Percentiles rank a stretch among this genome's conserved stretches.
phyloP scores from a whole-genome alignment of 2,113 vertebrate genomes.

The Lutjanus erythropterus region DNA sequence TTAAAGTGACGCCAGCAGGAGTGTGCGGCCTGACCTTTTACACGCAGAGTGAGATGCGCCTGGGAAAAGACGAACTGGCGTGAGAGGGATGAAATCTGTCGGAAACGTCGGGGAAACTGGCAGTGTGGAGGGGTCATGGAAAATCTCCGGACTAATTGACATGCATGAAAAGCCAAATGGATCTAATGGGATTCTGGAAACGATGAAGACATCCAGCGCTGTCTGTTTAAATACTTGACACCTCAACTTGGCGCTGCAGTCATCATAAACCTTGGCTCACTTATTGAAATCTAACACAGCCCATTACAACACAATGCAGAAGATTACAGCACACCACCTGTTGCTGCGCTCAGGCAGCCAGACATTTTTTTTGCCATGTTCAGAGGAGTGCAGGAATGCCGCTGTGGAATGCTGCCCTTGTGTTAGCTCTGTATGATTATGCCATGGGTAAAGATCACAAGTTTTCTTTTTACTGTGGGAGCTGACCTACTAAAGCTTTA shows the following conservation, averaged over 20 bases:
- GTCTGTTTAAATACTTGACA: constrained; percentile 53
- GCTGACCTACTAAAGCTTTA: constrained; percentile 47
- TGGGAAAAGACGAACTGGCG: constrained; percentile 48
- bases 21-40: constrained; percentile 72
- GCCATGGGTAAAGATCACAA: constrained; percentile 36
- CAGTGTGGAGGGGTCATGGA: constrained; percentile 7
- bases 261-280: constrained; percentile 41
- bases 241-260: not conserved
- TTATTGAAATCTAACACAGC: constrained; percentile 45
- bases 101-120: not conserved
- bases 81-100: constrained; percentile 44
- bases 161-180: constrained; percentile 37
- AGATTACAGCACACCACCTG: constrained; percentile 58
- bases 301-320: constrained; percentile 34
- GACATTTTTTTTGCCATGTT: constrained; percentile 21
- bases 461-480: constrained; percentile 47
- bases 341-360: constrained; percentile 42
- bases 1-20: constrained; percentile 60
- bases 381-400: constrained; percentile 47
- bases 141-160: constrained; percentile 48
- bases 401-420: constrained; percentile 48
- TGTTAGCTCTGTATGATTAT: constrained; percentile 35
- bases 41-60: constrained; percentile 31
- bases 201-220: constrained; percentile 29
- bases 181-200: constrained; percentile 55